These are phyloP conservation scores for Triplophysa rosa DNA, from an alignment of 2,113 vertebrate species.

Conservation along the genomic window DNA sequence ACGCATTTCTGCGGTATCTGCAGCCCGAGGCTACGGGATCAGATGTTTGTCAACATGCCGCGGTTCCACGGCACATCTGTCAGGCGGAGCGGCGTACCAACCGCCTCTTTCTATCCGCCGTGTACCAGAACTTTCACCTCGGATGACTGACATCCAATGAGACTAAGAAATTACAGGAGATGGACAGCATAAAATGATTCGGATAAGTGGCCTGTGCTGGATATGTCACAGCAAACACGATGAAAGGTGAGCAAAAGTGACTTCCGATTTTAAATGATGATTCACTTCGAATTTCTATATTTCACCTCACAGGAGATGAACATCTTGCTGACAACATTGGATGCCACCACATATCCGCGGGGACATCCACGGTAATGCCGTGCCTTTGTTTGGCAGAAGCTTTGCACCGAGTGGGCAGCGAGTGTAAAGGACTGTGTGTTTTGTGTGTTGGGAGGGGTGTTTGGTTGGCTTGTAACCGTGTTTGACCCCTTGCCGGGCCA, in stretches of 20 bases:
- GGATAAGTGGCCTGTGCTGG: constrained; percentile 30
- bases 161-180: constrained; percentile 21
- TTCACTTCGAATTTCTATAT: neutral
- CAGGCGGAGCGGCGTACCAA: constrained; percentile 54
- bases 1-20: constrained; percentile 35
- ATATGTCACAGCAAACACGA: constrained; percentile 8
- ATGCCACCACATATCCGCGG: neutral
- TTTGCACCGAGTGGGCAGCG: constrained; percentile 32
- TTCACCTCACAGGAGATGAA: neutral
- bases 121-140: constrained; percentile 48
- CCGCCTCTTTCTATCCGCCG: constrained; percentile 57
- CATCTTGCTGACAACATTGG: neutral
- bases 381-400: constrained; percentile 46
- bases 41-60: constrained; percentile 55
- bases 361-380: neutral
- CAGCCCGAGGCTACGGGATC: constrained; percentile 52
- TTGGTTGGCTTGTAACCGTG: constrained; percentile 52
- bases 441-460: constrained; percentile 48
- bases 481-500: constrained; percentile 58
- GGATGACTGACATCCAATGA: constrained; percentile 35
- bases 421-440: constrained; percentile 36
- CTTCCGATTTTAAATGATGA: constrained; percentile 5
- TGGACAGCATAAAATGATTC: constrained; percentile 8
- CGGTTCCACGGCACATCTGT: constrained; percentile 66
- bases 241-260: constrained; percentile 21